Conservation (phyloP, 2,113 vertebrate genomes). For the Astur gentilis region DNA sequence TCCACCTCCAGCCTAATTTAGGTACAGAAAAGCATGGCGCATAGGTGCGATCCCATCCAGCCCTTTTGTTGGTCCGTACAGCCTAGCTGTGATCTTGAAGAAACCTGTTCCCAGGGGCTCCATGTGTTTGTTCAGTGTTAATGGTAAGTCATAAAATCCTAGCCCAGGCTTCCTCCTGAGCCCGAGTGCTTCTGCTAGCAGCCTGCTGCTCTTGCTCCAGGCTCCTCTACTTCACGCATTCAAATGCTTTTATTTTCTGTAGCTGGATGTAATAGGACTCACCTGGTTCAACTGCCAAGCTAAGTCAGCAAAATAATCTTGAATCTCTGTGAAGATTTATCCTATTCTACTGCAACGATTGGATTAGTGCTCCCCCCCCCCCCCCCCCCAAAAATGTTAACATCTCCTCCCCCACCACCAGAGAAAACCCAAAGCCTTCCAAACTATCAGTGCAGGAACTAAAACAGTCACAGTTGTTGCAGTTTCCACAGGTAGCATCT, state of each 20-base stretch:
- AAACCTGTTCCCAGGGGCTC: neutral
- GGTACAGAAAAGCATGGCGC: neutral
- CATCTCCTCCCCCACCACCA: neutral
- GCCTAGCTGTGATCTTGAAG: neutral
- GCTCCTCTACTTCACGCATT: neutral
- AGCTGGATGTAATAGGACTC: neutral
- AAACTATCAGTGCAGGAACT: neutral
- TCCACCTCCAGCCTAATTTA: neutral
- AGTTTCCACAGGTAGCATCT: neutral
- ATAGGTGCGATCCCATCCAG: neutral
- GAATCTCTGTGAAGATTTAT: neutral
- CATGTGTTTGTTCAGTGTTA: neutral
- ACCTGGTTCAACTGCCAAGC: neutral
- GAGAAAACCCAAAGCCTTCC: neutral
- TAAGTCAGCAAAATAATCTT: neutral
- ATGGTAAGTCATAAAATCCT: neutral
- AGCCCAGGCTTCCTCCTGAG: neutral
- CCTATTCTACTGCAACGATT: neutral
- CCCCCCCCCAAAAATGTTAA: neutral
- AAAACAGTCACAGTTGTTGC: neutral
- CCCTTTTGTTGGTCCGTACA: neutral
- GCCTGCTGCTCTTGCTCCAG: conserved; percentile 9
- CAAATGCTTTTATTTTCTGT: neutral
- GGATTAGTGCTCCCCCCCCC: neutral
- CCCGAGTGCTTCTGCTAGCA: neutral